phyloP scores from a whole-genome alignment of 2,797 vertebrate genomes.

The Ctenochaetus hawaiiensis region DNA sequence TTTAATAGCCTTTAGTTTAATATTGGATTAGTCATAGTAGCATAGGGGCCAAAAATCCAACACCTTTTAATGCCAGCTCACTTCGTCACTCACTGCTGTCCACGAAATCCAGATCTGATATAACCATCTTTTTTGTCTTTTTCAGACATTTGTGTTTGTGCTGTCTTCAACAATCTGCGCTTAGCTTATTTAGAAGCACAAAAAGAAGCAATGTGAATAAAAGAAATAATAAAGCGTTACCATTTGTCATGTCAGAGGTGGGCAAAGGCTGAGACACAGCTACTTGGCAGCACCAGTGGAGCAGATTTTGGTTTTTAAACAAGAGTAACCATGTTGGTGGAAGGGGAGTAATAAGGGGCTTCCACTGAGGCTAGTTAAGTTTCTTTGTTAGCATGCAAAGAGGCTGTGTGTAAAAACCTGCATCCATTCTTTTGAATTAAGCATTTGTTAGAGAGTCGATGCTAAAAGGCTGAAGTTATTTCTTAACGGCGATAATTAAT shows the following conservation, averaged over 20 bases:
- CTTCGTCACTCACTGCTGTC: slow-evolving; percentile 17
- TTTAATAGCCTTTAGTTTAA: slow-evolving; percentile 16
- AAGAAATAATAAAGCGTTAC: slow-evolving; percentile 48
- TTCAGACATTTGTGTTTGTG: slow-evolving; percentile 33
- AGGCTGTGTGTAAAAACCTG: slow-evolving; percentile 2
- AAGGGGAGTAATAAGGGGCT: slow-evolving; percentile 1
- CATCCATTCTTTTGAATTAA: background rate
- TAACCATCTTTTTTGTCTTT: background rate
- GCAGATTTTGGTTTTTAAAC: slow-evolving; percentile 33
- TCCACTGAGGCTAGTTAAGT: slow-evolving; percentile 17
- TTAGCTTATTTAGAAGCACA: slow-evolving; percentile 36
- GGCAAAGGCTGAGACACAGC: slow-evolving; percentile 25
- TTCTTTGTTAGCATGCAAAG: slow-evolving; percentile 1
- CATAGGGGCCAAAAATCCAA: slow-evolving; percentile 10
- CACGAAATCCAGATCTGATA: background rate
- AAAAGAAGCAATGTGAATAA: slow-evolving; percentile 36
- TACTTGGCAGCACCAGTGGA: slow-evolving; percentile 33
- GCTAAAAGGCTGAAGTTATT: background rate
- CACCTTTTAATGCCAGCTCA: slow-evolving; percentile 3
- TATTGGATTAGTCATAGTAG: slow-evolving; percentile 5
- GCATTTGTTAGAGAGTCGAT: background rate
- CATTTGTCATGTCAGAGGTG: slow-evolving; percentile 46
- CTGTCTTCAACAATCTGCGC: slow-evolving; percentile 46
- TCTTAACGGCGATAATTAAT: background rate
- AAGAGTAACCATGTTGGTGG: background rate